Base-by-base conservation (phyloP, 2,888 invertebrate species). In the Cheilosia pagana region DNA sequence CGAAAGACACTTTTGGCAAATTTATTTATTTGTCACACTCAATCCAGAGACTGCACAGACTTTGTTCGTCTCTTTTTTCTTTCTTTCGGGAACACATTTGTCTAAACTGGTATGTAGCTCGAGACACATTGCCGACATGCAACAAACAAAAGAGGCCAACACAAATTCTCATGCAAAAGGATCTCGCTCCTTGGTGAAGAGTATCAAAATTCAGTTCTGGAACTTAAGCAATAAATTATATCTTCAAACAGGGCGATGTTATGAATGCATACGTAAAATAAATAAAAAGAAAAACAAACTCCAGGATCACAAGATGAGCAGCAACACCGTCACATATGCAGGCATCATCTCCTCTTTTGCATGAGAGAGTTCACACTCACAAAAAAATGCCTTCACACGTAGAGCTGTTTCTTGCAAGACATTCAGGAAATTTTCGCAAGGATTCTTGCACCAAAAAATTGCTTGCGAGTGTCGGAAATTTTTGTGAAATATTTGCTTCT, bases 1-100 rank as follows among this genome's bases (percentile, higher is more conserved):
- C 89, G 57, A 35, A 35, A 35, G 89, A 89, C 90, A 89, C 88
- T 89, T 89, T 89, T 89, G 89, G 88, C 89, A 89, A 89, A 89
- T 89, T 89, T 89, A 89, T 89, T 90, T 90, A 89, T 89, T 89
- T 89, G 89, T 89, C 89, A 90, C 87, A 86, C 70, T 72, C 82
- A 72, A 82, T 82, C 78, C 78, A 71, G 68, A 78, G 71, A 62
- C 53, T 68, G 67, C 78, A 81, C 45, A 43, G 65, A 14, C 39
- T 43, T 25, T 19, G 5, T 28, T 53, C 1, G 43, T 14, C 6
- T n/a, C 1, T 35, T 35, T 3, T 10, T 39, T 21, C 10, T 48
- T 45, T 7, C 21, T 10, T 25, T 14, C n/a, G 74, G 12, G 57
- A 81, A 81, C 68, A 81, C 68, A 76, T 81, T 68, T 78, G 72